Conservation (phyloP, 2,113 vertebrate species). For the Ondatra zibethicus region DNA sequence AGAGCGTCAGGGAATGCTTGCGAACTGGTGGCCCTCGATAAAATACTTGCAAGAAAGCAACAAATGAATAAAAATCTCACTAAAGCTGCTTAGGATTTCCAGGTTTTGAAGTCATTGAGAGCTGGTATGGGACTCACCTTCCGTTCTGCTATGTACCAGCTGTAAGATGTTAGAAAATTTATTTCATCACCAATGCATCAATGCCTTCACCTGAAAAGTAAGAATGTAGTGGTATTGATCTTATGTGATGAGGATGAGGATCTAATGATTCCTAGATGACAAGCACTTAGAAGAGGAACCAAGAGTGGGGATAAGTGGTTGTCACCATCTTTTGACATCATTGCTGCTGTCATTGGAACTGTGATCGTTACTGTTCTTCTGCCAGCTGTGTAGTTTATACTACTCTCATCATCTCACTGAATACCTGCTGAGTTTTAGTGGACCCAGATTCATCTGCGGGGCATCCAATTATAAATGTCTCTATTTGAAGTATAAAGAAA, state of each 20-base stretch:
- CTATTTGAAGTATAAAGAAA: not conserved
- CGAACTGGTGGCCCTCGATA: not conserved
- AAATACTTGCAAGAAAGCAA: conserved; percentile 26
- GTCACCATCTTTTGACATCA: not conserved
- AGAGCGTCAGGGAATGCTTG: not conserved
- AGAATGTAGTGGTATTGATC: not conserved
- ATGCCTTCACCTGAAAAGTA: not conserved
- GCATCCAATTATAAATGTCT: conserved; percentile 16
- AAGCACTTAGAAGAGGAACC: not conserved
- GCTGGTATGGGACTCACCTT: not conserved
- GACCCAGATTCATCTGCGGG: conserved; percentile 37
- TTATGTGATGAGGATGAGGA: not conserved
- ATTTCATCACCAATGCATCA: not conserved
- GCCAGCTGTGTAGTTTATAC: not conserved
- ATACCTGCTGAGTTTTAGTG: conserved; percentile 2
- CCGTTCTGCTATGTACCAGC: not conserved
- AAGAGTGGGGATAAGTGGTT: not conserved
- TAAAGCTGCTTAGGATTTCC: not conserved
- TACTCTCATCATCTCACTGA: conserved; percentile 23
- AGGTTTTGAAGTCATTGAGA: not conserved
- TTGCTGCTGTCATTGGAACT: not conserved
- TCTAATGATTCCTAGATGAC: not conserved
- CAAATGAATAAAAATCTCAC: not conserved
- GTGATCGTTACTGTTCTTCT: not conserved
- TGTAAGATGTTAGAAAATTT: not conserved